Conservation (phyloP, 2,797 vertebrate species). For the Salarias fasciatus region DNA sequence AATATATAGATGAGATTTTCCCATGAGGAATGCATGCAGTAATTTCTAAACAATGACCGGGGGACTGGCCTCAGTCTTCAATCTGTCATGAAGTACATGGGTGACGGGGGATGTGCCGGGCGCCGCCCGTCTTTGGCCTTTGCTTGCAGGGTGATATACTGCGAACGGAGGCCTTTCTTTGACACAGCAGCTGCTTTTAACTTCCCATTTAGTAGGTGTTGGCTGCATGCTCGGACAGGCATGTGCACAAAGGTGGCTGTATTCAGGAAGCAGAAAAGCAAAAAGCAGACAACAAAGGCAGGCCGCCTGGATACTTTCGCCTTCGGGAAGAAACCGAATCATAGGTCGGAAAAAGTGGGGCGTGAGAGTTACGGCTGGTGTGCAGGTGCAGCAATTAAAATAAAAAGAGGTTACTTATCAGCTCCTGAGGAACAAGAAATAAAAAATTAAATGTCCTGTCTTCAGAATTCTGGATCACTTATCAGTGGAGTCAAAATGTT, state of each 20-base stretch:
- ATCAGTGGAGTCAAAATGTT: too few relatives aligned
- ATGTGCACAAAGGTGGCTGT: constrained; percentile 1
- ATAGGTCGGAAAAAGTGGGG: not conserved
- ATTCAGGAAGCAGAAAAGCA: not conserved
- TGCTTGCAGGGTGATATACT: not conserved
- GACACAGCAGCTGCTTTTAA: constrained; percentile 32
- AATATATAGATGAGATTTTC: not conserved
- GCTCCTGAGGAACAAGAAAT: not conserved
- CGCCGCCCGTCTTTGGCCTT: constrained; percentile 6
- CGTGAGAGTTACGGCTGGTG: too few relatives aligned
- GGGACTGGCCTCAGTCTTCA: constrained; percentile 4
- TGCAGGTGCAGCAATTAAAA: constrained; percentile 1
- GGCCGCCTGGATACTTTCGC: not conserved
- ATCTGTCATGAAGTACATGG: constrained; percentile 26
- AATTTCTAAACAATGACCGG: not conserved
- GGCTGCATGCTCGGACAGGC: constrained; percentile 10
- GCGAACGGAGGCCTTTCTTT: not conserved
- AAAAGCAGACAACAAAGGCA: constrained; percentile 11
- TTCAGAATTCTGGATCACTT: too few relatives aligned
- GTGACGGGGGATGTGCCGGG: constrained; percentile 9
- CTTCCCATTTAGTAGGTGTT: constrained; percentile 27
- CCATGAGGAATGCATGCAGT: not conserved
- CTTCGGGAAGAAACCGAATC: constrained; percentile 8
- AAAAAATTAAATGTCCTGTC: not conserved
- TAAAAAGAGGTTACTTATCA: not conserved